These are phyloP conservation scores for Synergus japonicus DNA, from an alignment of 2,888 invertebrate genomes.

Conservation along the genomic window DNA sequence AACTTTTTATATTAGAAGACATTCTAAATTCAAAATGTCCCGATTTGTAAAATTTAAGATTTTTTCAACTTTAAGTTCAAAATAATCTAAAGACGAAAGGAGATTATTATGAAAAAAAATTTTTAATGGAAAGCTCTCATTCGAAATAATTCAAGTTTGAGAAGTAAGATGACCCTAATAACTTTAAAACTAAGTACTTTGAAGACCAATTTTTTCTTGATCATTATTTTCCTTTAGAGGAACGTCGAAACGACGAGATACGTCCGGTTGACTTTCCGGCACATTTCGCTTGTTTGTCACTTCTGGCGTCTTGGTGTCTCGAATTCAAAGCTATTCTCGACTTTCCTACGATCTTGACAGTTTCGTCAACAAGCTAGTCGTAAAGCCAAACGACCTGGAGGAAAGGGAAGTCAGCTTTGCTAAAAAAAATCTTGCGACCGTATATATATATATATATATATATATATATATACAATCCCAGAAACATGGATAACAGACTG, in stretches of 20 bases:
- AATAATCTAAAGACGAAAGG: too few relatives aligned
- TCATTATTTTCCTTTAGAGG: neutral
- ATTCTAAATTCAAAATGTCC: too few relatives aligned
- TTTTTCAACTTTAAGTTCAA: too few relatives aligned
- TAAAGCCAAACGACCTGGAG: conserved; percentile 46
- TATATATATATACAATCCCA: conserved; percentile 42
- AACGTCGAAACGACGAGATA: neutral
- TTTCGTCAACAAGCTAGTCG: conserved; percentile 51
- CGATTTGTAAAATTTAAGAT: too few relatives aligned
- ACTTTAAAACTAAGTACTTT: neutral
- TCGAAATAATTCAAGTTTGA: neutral
- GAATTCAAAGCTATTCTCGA: conserved; percentile 44
- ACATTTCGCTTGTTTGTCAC: conserved; percentile 48
- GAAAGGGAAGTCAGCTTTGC: conserved; percentile 27
- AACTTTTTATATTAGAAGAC: too few relatives aligned
- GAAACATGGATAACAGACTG: conserved; percentile 43
- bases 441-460: conserved; percentile 30
- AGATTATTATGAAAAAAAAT: too few relatives aligned
- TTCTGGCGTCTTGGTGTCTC: conserved; percentile 48
- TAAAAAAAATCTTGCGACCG: conserved; percentile 52
- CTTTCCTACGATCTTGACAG: conserved; percentile 44
- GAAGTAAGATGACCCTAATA: neutral
- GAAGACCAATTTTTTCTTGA: neutral
- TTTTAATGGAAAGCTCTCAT: too few relatives aligned
- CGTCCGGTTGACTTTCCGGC: conserved; percentile 46